Base-by-base conservation (phyloP, 2,113 vertebrate species). In the Epinephelus lanceolatus region DNA sequence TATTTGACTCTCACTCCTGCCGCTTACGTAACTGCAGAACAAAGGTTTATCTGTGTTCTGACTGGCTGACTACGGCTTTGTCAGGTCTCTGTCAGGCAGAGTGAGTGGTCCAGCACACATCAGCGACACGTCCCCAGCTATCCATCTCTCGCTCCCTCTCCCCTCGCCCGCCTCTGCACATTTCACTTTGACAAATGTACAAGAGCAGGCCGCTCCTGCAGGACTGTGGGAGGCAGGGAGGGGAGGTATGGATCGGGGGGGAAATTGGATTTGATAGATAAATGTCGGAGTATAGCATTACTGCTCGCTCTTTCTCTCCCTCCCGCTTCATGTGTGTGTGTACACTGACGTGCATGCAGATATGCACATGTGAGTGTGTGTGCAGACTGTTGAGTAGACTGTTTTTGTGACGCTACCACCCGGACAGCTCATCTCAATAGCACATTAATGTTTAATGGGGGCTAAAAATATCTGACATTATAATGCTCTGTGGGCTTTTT, bases 111-210 rank as follows among this genome's bases (percentile, higher is more conserved):
- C 85, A 86, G 83, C 88, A 86, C 86, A 82, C 90, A 92, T 90
- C 91, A 90, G 91, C 69, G 71, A 87, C 83, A 93, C 91, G 84
- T 85, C 87, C 88, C 70, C 71, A 65, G 72, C 83, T 89, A 94
- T 93, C 91, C 89, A 82, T 93, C 94, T 91, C 81, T 86, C 40
- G 84, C 80, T 37, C 76, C 62, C 53, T 69, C 62, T 60, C 33
- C 42, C 76, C 76, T 71, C 71, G 71, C 83, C 75, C 42, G 81
- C 83, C 83, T 90, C 80, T 80, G 83, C 87, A 89, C 59, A 62
- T 83, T 80, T 94, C 92, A 91, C 93, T 91, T 91, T 95, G 93
- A 95, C 93, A 95, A 95, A 95, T 95, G 92, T 72, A 93, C 89
- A 90, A 90, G 88, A 94, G 85, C 86, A 78, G 91, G 91, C 91